phyloP scores from a whole-genome alignment of 2,113 vertebrate genomes.

The Amazona vittata region DNA sequence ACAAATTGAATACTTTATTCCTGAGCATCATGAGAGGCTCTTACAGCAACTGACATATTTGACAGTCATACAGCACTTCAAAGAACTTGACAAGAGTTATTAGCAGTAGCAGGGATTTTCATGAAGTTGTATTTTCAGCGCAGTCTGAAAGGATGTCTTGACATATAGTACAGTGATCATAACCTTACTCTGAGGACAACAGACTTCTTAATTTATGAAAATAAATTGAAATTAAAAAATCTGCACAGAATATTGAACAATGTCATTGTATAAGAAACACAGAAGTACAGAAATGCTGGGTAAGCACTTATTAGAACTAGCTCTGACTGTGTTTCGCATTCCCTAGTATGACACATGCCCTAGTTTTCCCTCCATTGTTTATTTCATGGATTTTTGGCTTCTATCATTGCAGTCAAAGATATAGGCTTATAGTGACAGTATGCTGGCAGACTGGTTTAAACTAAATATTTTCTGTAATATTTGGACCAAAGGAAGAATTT shows the following conservation, averaged over 20 bases:
- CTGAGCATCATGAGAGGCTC: background rate
- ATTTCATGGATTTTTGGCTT: background rate
- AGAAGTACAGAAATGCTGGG: background rate
- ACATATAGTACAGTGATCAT: slow-evolving; percentile 8
- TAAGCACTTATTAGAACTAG: slow-evolving; percentile 32
- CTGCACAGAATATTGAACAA: background rate
- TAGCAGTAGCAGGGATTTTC: slow-evolving; percentile 39
- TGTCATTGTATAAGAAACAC: background rate
- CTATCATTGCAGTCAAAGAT: background rate
- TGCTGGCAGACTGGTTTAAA: background rate
- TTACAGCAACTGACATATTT: background rate
- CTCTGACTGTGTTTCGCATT: background rate
- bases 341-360: background rate
- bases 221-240: background rate
- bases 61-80: slow-evolving; percentile 27
- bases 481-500: background rate
- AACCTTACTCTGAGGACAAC: slow-evolving; percentile 7
- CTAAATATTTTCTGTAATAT: slow-evolving; percentile 30
- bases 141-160: slow-evolving; percentile 41
- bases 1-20: slow-evolving; percentile 5
- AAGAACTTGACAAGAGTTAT: slow-evolving; percentile 10
- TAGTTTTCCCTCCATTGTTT: slow-evolving; percentile 12
- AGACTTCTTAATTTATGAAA: slow-evolving; percentile 38
- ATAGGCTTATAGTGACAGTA: background rate
- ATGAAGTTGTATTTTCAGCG: slow-evolving; percentile 10